A percentile compares a stretch with the other conserved stretches of the same genome.
Conservation (phyloP, 2,113 vertebrate genomes). For the Donacobius atricapilla region DNA sequence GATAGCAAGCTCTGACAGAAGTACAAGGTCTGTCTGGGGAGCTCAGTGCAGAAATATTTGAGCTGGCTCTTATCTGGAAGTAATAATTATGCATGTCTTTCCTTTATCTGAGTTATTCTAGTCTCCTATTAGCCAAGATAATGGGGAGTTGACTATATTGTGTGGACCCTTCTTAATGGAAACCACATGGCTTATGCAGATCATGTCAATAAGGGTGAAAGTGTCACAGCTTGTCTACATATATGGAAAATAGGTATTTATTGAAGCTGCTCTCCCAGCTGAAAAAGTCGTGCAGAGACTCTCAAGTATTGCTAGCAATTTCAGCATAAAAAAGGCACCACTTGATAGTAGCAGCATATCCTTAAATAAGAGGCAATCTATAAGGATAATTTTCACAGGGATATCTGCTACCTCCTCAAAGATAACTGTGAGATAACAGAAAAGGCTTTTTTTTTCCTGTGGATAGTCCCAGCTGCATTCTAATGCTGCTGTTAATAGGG, state of each 20-base stretch:
- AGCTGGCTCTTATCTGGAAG: not conserved
- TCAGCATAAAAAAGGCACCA: not conserved
- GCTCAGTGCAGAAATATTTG: not conserved
- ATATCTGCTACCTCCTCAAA: constrained; percentile 12
- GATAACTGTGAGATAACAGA: constrained; percentile 31
- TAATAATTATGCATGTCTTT: constrained; percentile 44
- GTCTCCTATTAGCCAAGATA: constrained; percentile 30
- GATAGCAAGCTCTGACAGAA: constrained; percentile 23
- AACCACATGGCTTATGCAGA: not conserved
- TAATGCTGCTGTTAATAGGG: constrained; percentile 15
- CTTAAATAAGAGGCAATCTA: constrained; percentile 15
- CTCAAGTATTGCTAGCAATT: not conserved
- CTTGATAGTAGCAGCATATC: not conserved
- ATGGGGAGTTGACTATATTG: constrained; percentile 1
- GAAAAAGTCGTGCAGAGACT: not conserved
- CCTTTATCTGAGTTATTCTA: constrained; percentile 39
- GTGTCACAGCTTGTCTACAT: not conserved
- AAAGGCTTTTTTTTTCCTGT: not conserved
- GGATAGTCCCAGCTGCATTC: not conserved
- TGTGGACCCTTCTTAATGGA: not conserved
- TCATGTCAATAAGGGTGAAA: not conserved
- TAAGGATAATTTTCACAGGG: constrained; percentile 5
- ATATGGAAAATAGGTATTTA: not conserved
- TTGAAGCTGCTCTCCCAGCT: not conserved
- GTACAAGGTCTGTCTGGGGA: constrained; percentile 1